Evolutionary conservation across 1,140 invertebrate species (phyloP), one percentile per base, ranked within the genome.

Genomic region (Choristoneura fumiferana): DNA sequence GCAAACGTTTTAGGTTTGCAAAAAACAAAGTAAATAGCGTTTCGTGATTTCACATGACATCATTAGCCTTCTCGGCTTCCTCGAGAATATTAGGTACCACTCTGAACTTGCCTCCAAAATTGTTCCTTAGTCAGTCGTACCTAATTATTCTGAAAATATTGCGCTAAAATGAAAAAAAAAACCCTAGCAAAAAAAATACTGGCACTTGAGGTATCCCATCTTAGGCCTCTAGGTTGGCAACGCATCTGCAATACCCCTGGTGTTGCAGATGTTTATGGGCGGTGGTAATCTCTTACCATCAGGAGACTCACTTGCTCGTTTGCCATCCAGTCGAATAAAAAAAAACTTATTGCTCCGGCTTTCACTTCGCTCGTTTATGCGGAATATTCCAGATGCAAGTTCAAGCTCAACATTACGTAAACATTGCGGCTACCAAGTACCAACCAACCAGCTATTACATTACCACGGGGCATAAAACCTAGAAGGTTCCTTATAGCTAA

Each of bases 351-450:
- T 33, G 43, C 43, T 33, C 18, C 12, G 18, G 43, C 43, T 49
- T 49, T 49, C 43, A 49, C 43, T 49, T 49, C 43, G 43, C 8
- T 10, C 10, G 17, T 40, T 40, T 17, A 43, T 43, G 40, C 22
- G 43, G 43, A 33, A 49, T 49, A 49, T 49, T 49, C 43, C 43
- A 49, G 43, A 49, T 9, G n/a, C 43, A 49, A 49, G 43, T 49
- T 49, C 43, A 49, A 49, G 43, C 43, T 10, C 43, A 49, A 18
- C 10, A 15, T 45, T 45, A 45, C 43, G 43, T 49, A 49, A 49
- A 49, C 17, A 49, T 49, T 22, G 43, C 43, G 43, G 22, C 14
- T 17, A 29, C 22, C 22, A 29, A 29, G 22, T 29, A 29, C 22
- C 22, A 29, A 6, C 22, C 22, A 6, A 6, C 22, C 6, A 29